Base-by-base conservation (phyloP, 2,888 invertebrate species). In the Lasioglossum leucozonium region DNA sequence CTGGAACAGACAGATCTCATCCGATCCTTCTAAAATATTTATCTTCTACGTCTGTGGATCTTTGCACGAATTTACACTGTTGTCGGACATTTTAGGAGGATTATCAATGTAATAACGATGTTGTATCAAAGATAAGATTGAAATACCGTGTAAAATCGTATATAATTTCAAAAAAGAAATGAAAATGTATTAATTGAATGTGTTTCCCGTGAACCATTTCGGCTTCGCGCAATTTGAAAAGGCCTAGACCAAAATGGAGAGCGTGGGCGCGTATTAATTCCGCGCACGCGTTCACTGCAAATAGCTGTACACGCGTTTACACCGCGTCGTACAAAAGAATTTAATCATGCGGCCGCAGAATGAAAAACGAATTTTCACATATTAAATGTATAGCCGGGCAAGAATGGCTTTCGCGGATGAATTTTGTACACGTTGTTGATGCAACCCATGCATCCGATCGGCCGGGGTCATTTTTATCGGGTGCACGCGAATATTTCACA, bases 1-100 rank as follows among this genome's bases (percentile, higher is more conserved):
- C 91, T 90, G 82, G 74, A 90, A 90, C 90, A 85, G 44, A 89
- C 58, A 16, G 26, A 58, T 58, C 26, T 30, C 58, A 5, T 26
- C 26, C 5, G 5, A 30, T 5, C 26, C 26, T 26, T 2, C 58
- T 26, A 13, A 58, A 58, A 26, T 58, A 26, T 58, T 58, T 58
- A 13, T 58, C 26, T 26, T 58, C 26, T 5, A 26, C 13, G 16
- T 30, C 30, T 30, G 16, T 26, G 26, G 16, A 58, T 30, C 13
- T 58, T 58, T 13, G 10, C 26, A 58, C 30, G 26, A 58, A 58
- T 30, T 16, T 58, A 58, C 58, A 11, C 13, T 58, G 26, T 13
- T 51, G 51, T 51, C 51, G 51, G 51, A 51, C 22, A 51, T 22
- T 22, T 22, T 51, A 0, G 51, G n/a, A n/a, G n/a, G n/a, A 51